Evolutionary conservation across 2,888 invertebrate genomes (phyloP).

Genomic region (Operophtera brumata): DNA sequence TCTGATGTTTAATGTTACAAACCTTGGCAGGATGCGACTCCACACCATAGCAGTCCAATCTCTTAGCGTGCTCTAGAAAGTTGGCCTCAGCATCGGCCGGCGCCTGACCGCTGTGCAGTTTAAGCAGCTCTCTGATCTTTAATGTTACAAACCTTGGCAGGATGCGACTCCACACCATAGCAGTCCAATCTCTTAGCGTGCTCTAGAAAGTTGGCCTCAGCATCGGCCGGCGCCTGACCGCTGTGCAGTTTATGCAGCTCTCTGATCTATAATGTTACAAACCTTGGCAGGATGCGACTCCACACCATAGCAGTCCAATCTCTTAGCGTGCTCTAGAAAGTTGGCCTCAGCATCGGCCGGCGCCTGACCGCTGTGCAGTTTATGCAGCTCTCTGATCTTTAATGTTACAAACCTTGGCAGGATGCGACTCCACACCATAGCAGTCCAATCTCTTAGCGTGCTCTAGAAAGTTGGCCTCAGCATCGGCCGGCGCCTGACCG

Average conservation of each 20-base stretch:
- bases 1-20: neutral
- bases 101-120: conserved; percentile 94
- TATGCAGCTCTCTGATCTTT: conserved; percentile 86
- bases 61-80: conserved; percentile 97
- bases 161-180: conserved; percentile 98
- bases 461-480: conserved; percentile 97
- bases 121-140: conserved; percentile 94
- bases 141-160: conserved; percentile 85
- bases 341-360: conserved; percentile 98
- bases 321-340: conserved; percentile 97
- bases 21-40: conserved; percentile 95
- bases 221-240: conserved; percentile 97
- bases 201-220: conserved; percentile 97
- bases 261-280: neutral
- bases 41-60: conserved; percentile 97
- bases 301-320: conserved; percentile 97
- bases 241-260: conserved; percentile 88
- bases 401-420: conserved; percentile 85
- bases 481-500: conserved; percentile 97
- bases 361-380: conserved; percentile 94
- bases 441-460: conserved; percentile 97
- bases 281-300: conserved; percentile 95
- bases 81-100: conserved; percentile 98
- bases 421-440: conserved; percentile 98
- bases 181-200: conserved; percentile 97